These are phyloP conservation scores for Zele albiditarsus DNA, from an alignment of 2,888 invertebrate species.

Conservation along the genomic window DNA sequence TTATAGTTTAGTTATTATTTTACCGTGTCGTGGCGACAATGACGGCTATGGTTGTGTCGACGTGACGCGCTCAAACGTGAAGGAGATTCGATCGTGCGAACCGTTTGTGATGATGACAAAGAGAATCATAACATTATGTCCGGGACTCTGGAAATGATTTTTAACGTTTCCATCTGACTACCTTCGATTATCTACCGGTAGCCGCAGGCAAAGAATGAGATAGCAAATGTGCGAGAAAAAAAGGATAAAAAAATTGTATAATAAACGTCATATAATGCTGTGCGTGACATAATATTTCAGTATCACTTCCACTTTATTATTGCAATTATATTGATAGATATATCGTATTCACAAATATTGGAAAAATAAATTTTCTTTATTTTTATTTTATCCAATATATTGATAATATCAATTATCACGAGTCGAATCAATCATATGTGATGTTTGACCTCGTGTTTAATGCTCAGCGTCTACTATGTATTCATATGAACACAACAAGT, in stretches of 20 bases:
- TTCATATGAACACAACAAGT: too few relatives aligned
- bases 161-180: conserved; percentile 67
- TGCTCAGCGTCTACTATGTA: background rate
- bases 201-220: background rate
- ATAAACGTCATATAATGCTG: background rate
- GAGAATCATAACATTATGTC: background rate
- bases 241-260: background rate
- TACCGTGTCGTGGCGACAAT: background rate
- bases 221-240: background rate
- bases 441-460: conserved; percentile 9
- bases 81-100: conserved; percentile 37
- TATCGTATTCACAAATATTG: too few relatives aligned
- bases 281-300: conserved; percentile 5
- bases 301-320: background rate
- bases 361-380: background rate
- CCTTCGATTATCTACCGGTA: conserved; percentile 55
- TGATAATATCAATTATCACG: conserved; percentile 6
- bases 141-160: conserved; percentile 62
- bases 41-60: conserved; percentile 20
- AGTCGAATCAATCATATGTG: background rate
- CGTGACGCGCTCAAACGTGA: conserved; percentile 33
- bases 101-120: conserved; percentile 13
- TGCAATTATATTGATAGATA: background rate
- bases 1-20: conserved; percentile 17
- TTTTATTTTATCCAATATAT: conserved; percentile 4